Conservation (phyloP, 2,888 invertebrate species). For the Coelopa pilipes region DNA sequence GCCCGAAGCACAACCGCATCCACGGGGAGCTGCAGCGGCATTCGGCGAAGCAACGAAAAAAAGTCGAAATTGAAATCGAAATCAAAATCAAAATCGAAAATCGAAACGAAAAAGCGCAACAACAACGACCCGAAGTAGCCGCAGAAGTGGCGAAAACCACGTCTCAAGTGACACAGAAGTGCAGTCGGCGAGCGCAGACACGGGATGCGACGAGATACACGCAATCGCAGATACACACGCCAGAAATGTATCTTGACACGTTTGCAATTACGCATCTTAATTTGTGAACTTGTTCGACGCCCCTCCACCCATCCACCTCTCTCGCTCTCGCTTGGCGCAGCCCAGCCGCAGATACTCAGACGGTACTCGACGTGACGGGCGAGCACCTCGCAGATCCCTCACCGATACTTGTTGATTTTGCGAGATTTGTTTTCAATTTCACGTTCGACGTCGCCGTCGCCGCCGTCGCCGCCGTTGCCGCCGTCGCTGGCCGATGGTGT, state of each 20-base stretch:
- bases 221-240: conserved; percentile 25
- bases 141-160: too few relatives aligned
- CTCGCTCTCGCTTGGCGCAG: background rate
- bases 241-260: conserved; percentile 23
- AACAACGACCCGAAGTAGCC: background rate
- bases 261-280: conserved; percentile 27
- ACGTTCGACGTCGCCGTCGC: too few relatives aligned
- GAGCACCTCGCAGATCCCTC: background rate
- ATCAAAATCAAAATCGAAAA: too few relatives aligned
- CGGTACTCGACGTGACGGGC: background rate
- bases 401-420: background rate
- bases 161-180: conserved; percentile 8
- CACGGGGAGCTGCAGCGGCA: background rate
- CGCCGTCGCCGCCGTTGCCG: background rate
- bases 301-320: too few relatives aligned
- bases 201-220: background rate
- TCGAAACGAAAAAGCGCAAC: background rate
- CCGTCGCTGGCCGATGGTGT: background rate
- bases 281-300: conserved; percentile 27
- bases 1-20: background rate
- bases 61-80: background rate
- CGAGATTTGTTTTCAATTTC: background rate
- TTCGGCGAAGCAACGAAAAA: background rate
- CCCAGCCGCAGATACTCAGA: background rate
- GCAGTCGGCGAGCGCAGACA: background rate